These are phyloP conservation scores for Ceratina calcarata DNA, from an alignment of 1,140 invertebrate genomes.

Conservation along the genomic window DNA sequence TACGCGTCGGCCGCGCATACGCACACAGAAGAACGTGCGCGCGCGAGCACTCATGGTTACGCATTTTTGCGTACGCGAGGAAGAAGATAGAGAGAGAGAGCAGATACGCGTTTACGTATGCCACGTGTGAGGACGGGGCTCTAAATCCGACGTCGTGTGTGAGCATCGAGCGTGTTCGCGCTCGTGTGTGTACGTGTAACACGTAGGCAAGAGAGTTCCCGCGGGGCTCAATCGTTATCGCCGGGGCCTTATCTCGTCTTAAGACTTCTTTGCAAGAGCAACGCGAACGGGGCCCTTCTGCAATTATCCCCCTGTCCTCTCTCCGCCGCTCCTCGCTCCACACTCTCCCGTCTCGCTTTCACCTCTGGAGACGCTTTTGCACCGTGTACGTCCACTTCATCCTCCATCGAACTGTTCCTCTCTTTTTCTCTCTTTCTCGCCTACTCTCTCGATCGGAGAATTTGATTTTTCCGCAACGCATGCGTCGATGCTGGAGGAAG, in stretches of 20 bases:
- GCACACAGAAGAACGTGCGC: background rate
- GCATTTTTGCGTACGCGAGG: slow-evolving; percentile 39
- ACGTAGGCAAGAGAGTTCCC: slow-evolving; percentile 75
- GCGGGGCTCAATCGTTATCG: slow-evolving; percentile 77
- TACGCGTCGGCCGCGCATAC: background rate
- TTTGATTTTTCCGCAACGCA: slow-evolving; percentile 62
- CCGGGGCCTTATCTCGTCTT: slow-evolving; percentile 74
- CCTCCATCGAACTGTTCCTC: background rate
- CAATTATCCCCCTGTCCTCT: slow-evolving; percentile 73
- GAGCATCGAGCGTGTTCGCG: slow-evolving; percentile 39
- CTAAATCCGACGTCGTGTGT: slow-evolving; percentile 52
- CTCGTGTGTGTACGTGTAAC: slow-evolving; percentile 59
- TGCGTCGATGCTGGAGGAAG: slow-evolving; percentile 32
- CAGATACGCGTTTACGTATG: slow-evolving; percentile 45
- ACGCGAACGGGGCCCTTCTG: slow-evolving; percentile 71
- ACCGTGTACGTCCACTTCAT: slow-evolving; percentile 4
- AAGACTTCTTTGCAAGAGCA: slow-evolving; percentile 73
- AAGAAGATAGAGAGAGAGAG: slow-evolving; percentile 23
- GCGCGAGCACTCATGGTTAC: slow-evolving; percentile 2
- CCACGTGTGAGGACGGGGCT: slow-evolving; percentile 40
- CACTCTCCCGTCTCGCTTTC: slow-evolving; percentile 21
- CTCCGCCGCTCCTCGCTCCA: slow-evolving; percentile 47
- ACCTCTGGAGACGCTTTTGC: slow-evolving; percentile 21
- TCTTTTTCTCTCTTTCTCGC: background rate
- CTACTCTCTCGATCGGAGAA: slow-evolving; percentile 54